Evolutionary conservation across 2,888 invertebrate genomes (phyloP).

Genomic region (Laothoe populi): DNA sequence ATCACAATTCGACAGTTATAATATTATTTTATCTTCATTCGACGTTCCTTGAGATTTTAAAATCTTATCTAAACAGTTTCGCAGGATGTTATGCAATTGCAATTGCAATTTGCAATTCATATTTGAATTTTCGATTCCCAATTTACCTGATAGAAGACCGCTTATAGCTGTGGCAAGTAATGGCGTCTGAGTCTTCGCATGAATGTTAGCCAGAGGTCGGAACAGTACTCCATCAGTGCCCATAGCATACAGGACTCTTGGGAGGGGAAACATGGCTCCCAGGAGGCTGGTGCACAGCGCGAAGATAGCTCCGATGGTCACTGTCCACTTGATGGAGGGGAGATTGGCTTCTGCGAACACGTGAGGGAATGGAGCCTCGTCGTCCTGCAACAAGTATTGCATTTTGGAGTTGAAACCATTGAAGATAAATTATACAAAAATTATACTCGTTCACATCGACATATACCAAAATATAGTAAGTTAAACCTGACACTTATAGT

Average conservation of each 20-base stretch:
- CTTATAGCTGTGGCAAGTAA: conserved; percentile 90
- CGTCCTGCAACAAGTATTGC: conserved; percentile 86
- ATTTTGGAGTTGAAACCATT: too few species aligned
- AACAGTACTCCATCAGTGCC: conserved; percentile 94
- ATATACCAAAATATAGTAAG: too few species aligned
- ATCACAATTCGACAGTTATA: too few species aligned
- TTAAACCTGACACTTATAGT: too few species aligned
- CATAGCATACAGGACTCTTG: conserved; percentile 96
- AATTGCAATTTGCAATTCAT: too few species aligned
- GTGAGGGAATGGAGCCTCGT: conserved; percentile 93
- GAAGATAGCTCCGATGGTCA: conserved; percentile 95
- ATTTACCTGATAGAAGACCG: conserved; percentile 89
- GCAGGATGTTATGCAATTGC: too few species aligned
- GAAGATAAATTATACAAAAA: too few species aligned
- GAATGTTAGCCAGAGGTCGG: conserved; percentile 87
- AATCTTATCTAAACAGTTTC: too few species aligned
- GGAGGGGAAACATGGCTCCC: conserved; percentile 95
- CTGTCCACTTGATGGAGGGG: conserved; percentile 93
- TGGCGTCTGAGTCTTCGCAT: conserved; percentile 91
- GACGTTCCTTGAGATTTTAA: too few species aligned
- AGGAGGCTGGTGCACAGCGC: conserved; percentile 95
- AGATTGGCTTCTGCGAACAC: conserved; percentile 92
- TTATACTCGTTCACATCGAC: too few species aligned
- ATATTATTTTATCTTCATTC: too few species aligned
- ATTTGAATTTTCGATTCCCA: conserved; percentile 14